Percentiles rank a stretch among this genome's conserved stretches.
phyloP scores from a whole-genome alignment of 2,113 vertebrate genomes.

The Cyanoderma ruficeps region DNA sequence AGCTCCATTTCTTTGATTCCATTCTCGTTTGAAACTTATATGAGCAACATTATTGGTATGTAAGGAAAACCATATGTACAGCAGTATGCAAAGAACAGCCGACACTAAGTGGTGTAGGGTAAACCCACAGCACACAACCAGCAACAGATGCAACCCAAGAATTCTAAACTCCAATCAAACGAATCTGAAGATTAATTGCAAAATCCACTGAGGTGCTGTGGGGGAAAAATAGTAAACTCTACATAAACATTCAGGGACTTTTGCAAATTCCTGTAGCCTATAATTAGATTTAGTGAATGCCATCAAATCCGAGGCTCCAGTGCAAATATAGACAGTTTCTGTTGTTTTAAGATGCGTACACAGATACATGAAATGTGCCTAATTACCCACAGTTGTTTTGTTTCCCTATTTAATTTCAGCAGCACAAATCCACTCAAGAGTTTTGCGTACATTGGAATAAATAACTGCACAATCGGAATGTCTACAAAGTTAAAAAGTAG shows the following conservation, averaged over 20 bases:
- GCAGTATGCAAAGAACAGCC: background rate
- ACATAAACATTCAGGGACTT: background rate
- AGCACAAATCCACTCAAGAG: conserved; percentile 44
- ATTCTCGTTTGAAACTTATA: conserved; percentile 58
- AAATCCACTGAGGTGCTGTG: conserved; percentile 42
- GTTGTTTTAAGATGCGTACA: conserved; percentile 21
- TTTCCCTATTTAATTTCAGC: conserved; percentile 31
- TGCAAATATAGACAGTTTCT: background rate
- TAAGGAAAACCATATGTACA: background rate
- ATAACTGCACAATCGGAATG: background rate
- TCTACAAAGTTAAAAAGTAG: background rate
- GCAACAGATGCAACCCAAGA: conserved; percentile 17
- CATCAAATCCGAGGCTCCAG: background rate
- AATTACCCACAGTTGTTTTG: conserved; percentile 49
- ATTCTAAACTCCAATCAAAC: conserved; percentile 36
- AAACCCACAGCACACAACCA: background rate
- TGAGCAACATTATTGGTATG: background rate
- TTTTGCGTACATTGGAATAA: conserved; percentile 15
- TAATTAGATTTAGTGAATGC: conserved; percentile 36
- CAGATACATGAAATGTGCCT: conserved; percentile 44
- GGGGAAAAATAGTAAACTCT: background rate
- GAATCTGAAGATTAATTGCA: conserved; percentile 55
- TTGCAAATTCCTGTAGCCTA: background rate
- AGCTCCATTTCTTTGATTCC: conserved; percentile 49
- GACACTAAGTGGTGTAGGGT: background rate